Evolutionary conservation across 2,888 invertebrate species (phyloP).

Genomic region (Dromius quadrimaculatus): DNA sequence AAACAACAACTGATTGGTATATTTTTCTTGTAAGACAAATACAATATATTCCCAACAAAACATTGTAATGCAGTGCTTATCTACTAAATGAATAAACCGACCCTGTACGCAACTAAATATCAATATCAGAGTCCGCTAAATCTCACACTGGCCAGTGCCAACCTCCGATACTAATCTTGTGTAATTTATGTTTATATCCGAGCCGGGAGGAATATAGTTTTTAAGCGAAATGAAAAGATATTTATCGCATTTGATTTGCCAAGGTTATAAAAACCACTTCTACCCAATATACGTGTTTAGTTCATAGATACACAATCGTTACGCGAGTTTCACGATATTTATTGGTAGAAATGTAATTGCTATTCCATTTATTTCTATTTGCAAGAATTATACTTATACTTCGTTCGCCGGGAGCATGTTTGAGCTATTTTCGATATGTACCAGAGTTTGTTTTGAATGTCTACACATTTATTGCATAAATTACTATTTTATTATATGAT

Average conservation of each 20-base stretch:
- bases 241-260: constrained; percentile 27
- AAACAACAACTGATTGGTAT: too few relatives aligned
- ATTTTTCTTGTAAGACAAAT: too few relatives aligned
- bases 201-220: constrained; percentile 18
- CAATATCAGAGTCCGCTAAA: constrained; percentile 29
- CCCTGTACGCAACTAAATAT: constrained; percentile 31
- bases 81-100: too few relatives aligned
- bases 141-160: constrained; percentile 21
- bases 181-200: constrained; percentile 37
- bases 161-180: constrained; percentile 27
- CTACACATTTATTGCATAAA: too few relatives aligned
- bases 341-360: constrained; percentile 17
- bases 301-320: constrained; percentile 26
- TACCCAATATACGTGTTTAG: constrained; percentile 15
- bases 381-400: not conserved
- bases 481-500: too few relatives aligned
- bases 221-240: constrained; percentile 31
- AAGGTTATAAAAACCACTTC: constrained; percentile 21
- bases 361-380: constrained; percentile 1
- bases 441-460: too few relatives aligned
- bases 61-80: too few relatives aligned
- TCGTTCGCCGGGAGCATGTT: too few relatives aligned
- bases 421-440: too few relatives aligned
- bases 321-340: constrained; percentile 1
- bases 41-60: too few relatives aligned